Conservation (phyloP, 2,113 vertebrate genomes). For the Psophia crepitans region DNA sequence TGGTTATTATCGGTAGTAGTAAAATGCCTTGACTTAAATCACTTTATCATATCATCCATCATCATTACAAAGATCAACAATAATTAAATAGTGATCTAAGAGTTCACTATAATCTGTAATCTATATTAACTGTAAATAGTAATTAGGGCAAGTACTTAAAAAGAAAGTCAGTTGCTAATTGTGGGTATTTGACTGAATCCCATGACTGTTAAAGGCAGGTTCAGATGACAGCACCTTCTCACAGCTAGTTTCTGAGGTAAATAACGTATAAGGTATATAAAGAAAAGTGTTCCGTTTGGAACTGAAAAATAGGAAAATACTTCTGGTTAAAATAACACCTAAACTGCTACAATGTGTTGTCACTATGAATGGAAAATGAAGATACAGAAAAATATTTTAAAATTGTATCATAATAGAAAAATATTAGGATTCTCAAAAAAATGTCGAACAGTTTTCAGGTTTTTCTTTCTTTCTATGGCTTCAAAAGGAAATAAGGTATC, state of each 20-base stretch:
- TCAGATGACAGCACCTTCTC: neutral
- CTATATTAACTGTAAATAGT: neutral
- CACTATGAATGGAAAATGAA: neutral
- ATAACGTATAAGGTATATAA: neutral
- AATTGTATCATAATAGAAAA: neutral
- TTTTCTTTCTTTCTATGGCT: neutral
- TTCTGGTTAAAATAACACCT: neutral
- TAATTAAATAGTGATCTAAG: neutral
- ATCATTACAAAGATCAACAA: neutral
- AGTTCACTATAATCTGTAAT: neutral
- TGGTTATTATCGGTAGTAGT: neutral
- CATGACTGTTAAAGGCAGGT: neutral
- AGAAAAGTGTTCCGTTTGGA: neutral
- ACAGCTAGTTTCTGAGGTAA: neutral
- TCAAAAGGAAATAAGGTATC: neutral
- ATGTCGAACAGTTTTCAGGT: fast-evolving
- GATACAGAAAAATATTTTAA: neutral
- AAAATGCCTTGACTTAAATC: neutral
- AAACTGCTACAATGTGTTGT: neutral
- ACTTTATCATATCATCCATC: neutral
- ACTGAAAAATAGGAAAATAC: neutral
- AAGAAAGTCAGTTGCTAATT: neutral
- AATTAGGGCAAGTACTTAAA: neutral
- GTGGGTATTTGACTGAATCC: neutral
- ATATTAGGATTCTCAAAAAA: neutral